Base-by-base conservation (phyloP, 2,113 vertebrate species). In the Etheostoma cragini region DNA sequence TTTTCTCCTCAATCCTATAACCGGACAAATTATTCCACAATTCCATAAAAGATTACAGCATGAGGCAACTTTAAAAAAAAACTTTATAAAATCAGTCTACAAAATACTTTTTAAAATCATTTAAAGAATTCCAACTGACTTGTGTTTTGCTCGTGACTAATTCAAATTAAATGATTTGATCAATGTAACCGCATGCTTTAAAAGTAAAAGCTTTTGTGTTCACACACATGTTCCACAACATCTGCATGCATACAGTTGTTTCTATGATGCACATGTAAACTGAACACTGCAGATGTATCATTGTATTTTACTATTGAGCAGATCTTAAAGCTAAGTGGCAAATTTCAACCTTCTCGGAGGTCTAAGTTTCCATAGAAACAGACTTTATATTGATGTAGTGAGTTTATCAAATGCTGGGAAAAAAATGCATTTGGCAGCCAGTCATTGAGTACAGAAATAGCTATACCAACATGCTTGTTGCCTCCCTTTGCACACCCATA, bases 311-410 rank as follows among this genome's bases (percentile, higher is more conserved):
- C 76, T 87, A 71, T 26, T 67, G 76, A 88, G 83, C 81, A 80
- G 47, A 91, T 89, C 70, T 84, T 69, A 60, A 26, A 84, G 81
- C 77, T 83, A 87, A 86, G 86, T 88, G 83, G 87, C 61, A 87
- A 85, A 92, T 88, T 90, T 86, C 80, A 93, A 93, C 91, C 89
- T 82, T 92, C 88, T 93, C 79, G n/a, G 80, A 92, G 87, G 91
- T 88, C 85, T 83, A 94, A 91, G 94, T 95, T 94, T 94, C 94
- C 94, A 95, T 95, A 93, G 94, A 94, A 95, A 95, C 88, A 88
- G 91, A 90, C 91, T 94, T 94, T 91, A 90, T 91, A 91, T 92
- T 94, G 92, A 93, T 94, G 91, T 86, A 88, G 89, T 78, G 81
- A 91, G 90, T 94, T 94, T 88, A 93, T 94, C 91, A 95, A 93